Base-by-base conservation (phyloP, 2,888 invertebrate species). In the Notocelia uddmanniana region DNA sequence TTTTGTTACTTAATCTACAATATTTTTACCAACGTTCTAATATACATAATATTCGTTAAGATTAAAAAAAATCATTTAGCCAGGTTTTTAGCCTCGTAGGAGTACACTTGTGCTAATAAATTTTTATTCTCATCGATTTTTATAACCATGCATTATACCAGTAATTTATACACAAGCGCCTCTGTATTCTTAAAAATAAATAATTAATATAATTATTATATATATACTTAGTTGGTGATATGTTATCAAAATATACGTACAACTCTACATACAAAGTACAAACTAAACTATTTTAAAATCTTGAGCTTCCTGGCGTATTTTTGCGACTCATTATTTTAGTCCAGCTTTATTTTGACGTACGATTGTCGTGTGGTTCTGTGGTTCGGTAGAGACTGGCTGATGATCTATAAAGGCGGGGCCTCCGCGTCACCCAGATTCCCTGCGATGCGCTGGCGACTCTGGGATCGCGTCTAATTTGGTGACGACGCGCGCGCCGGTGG, bases 381-480 rank as follows among this genome's bases (percentile, higher is more conserved):
- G 86, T 88, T 87, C 83, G 85, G 78, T 80, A 82, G 80, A 81
- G 77, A 78, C 74, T 74, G 78, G 80, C 80, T 77, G 80, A 80
- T 77, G 82, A 81, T 73, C 58, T 66, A 75, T 74, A 74, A 81
- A 83, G 92, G 92, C 89, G 92, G 88, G 90, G 89, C 84, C 78
- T 80, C 76, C 80, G 83, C 90, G 90, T 91, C 92, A 92, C 83
- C 67, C 73, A 84, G 87, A 86, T 86, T 86, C 81, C 83, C 79
- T 75, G 73, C 77, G 81, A 78, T 80, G 80, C 78, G 78, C 77
- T 80, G 77, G 77, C 80, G 84, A 54, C 75, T 78, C 78, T 78
- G 78, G 76, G 79, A 84, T 88, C 88, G 88, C 87, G 86, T 92
- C 91, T 92, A 92, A 92, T 91, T 92, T 91, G 89, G 93, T 92